Conservation (phyloP, 2,888 invertebrate species). For the Sisyra nigra region DNA sequence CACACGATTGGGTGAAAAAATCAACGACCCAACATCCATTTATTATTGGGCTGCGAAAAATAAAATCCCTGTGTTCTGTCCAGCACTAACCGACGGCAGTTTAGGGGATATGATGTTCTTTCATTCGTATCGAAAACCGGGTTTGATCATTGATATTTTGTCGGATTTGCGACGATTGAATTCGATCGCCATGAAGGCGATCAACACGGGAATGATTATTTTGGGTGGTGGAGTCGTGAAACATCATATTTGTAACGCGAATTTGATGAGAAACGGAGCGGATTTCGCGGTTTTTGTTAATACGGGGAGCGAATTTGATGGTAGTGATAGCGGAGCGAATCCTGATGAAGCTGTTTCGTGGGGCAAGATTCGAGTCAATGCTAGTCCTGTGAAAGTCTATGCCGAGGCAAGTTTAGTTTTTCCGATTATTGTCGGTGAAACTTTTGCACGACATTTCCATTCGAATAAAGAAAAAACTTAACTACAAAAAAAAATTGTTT, state of each 20-base stretch:
- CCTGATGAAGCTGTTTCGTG: conserved; percentile 98
- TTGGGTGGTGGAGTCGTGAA: conserved; percentile 94
- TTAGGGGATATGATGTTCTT: conserved; percentile 99
- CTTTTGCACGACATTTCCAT: conserved; percentile 65
- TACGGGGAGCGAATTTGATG: conserved; percentile 92
- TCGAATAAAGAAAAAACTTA: conserved; percentile 1
- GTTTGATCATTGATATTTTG: conserved; percentile 82
- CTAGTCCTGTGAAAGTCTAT: conserved; percentile 82
- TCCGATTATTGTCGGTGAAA: conserved; percentile 88
- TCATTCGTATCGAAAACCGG: conserved; percentile 86
- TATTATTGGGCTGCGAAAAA: conserved; percentile 96
- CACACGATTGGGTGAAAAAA: conserved; percentile 71
- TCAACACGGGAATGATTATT: conserved; percentile 91
- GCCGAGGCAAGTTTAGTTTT: conserved; percentile 90
- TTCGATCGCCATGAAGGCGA: conserved; percentile 83
- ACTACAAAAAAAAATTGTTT: too few species aligned
- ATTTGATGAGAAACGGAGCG: conserved; percentile 97
- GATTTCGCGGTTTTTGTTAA: conserved; percentile 92
- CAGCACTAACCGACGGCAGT: conserved; percentile 95
- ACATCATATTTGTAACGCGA: conserved; percentile 98
- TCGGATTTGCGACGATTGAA: conserved; percentile 83
- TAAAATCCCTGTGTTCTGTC: conserved; percentile 94
- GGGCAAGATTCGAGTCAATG: conserved; percentile 89
- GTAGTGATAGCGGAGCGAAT: conserved; percentile 91
- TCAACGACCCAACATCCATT: conserved; percentile 80